Conservation (phyloP, 1,140 invertebrate species). For the Stenopsyche tienmushanensis region DNA sequence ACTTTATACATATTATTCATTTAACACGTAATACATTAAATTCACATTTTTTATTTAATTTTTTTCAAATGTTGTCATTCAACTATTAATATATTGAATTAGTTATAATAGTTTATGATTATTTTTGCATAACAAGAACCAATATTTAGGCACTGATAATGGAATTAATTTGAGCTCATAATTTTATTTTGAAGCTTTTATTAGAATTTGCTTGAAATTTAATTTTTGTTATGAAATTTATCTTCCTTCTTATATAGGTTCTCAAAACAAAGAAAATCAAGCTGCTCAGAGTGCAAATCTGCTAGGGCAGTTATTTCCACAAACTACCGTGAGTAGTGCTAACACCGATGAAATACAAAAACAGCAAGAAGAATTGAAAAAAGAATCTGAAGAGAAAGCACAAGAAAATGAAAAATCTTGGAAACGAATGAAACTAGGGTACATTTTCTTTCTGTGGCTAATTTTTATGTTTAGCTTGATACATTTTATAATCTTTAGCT, state of each 20-base stretch:
- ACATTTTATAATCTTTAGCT: constrained; percentile 6
- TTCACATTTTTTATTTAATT: too few species aligned
- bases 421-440: constrained; percentile 63
- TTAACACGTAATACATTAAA: too few species aligned
- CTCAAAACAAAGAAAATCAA: neutral
- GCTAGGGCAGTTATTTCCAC: constrained; percentile 52
- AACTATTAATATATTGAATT: too few species aligned
- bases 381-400: constrained; percentile 52
- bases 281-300: constrained; percentile 36
- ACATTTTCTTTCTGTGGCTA: neutral
- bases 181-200: too few species aligned
- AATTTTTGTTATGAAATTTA: too few species aligned
- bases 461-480: neutral
- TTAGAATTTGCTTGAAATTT: too few species aligned
- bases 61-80: too few species aligned
- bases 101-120: too few species aligned
- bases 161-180: too few species aligned
- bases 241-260: too few species aligned
- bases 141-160: too few species aligned
- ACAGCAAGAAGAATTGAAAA: constrained; percentile 54
- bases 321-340: constrained; percentile 43
- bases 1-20: neutral
- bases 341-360: constrained; percentile 51
- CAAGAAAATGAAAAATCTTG: constrained; percentile 62
- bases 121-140: too few species aligned